These are phyloP conservation scores for Sebastes paucispinis DNA, from an alignment of 2,797 vertebrate genomes.

Conservation along the genomic window DNA sequence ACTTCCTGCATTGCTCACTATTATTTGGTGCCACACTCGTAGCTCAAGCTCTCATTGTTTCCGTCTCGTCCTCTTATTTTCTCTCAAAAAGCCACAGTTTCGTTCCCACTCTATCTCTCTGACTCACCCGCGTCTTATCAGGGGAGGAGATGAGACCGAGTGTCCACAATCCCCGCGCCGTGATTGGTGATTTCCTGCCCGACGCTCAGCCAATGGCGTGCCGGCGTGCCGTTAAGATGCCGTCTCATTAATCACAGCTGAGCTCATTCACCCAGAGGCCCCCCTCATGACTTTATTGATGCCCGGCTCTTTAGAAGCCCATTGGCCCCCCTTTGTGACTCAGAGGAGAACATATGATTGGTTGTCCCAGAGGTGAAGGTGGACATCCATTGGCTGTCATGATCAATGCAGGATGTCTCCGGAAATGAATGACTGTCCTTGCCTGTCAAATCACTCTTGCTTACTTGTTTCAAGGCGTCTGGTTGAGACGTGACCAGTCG, in stretches of 20 bases:
- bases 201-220: conserved; percentile 55
- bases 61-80: neutral
- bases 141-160: conserved; percentile 24
- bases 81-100: conserved; percentile 6
- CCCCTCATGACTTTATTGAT: conserved; percentile 72
- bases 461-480: conserved; percentile 20
- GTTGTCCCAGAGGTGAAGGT: conserved; percentile 61
- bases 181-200: conserved; percentile 43
- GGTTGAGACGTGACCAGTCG: neutral
- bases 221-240: conserved; percentile 46
- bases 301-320: conserved; percentile 51
- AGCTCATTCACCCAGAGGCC: conserved; percentile 56
- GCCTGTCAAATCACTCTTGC: conserved; percentile 23
- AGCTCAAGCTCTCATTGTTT: conserved; percentile 8
- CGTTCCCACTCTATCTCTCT: conserved; percentile 13
- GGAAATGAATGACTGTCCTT: conserved; percentile 40
- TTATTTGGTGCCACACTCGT: neutral
- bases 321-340: conserved; percentile 34
- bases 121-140: conserved; percentile 26
- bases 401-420: conserved; percentile 45
- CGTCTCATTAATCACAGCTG: conserved; percentile 69
- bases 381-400: conserved; percentile 59
- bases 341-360: conserved; percentile 58
- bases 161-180: conserved; percentile 13
- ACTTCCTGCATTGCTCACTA: neutral